A percentile compares a stretch with the other conserved stretches of the same genome.
Conservation (phyloP, 2,113 vertebrate genomes). For the Prunella fulvescens region DNA sequence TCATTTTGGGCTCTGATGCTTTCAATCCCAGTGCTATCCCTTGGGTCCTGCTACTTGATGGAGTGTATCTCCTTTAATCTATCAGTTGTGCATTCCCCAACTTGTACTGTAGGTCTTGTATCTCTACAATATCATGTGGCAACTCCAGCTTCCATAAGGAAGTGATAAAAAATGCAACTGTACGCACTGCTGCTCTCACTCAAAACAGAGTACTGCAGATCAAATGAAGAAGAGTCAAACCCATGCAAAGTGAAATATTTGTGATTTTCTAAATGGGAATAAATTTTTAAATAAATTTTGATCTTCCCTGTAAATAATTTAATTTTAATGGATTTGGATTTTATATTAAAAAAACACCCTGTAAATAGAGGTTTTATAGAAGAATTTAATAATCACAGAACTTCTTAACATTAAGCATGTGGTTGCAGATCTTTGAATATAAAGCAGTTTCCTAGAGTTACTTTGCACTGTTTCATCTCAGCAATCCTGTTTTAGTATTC, state of each 20-base stretch:
- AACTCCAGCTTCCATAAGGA: not conserved
- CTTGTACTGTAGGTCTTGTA: not conserved
- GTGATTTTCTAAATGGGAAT: not conserved
- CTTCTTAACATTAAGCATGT: not conserved
- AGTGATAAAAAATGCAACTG: not conserved
- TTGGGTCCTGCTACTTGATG: not conserved
- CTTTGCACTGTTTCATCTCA: not conserved
- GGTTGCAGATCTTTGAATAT: not conserved
- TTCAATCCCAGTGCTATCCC: not conserved
- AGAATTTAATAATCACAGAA: not conserved
- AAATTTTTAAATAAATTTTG: not conserved
- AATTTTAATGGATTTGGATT: not conserved
- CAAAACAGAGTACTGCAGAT: not conserved
- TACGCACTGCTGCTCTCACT: not conserved
- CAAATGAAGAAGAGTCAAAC: not conserved
- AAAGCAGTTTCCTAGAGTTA: not conserved
- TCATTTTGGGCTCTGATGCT: not conserved
- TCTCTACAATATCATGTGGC: not conserved
- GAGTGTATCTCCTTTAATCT: not conserved
- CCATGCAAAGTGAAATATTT: not conserved
- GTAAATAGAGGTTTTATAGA: not conserved
- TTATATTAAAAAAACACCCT: not conserved
- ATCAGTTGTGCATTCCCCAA: not conserved
- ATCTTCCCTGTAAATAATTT: not conserved
- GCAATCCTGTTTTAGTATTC: not conserved